Evolutionary conservation across 2,113 vertebrate species (phyloP), one percentile per base, ranked within the genome.

Genomic region (Anguilla japonica): DNA sequence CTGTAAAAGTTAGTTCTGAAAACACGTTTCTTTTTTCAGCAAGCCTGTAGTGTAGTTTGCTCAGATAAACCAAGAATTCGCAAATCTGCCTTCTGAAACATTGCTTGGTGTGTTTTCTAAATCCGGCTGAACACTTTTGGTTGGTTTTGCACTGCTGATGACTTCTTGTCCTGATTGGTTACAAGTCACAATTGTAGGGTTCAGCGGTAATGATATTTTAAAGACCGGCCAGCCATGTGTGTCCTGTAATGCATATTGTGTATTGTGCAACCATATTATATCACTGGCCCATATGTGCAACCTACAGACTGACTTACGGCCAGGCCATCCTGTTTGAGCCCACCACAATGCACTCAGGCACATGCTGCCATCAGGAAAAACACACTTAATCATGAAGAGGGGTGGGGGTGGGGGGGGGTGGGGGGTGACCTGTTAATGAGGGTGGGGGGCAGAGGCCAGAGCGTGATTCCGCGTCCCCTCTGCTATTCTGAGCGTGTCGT

Each of bases 401-500:
- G 63, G 63, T 20, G 63, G 5, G 26, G 63, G 71, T 29, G 26
- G n/a, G n/a, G 9, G 71, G 60, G 26, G n/a, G n/a, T 1, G 71
- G 60, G 18, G 20, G 8, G 13, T 53, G 50, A 14, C 50, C 50
- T 67, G 22, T 67, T 67, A 67, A 67, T 67, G 71, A 34, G 60
- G 20, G 50, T 13, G 50, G 50, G 50, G 50, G 8, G 60, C 56
- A 34, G n/a, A 75, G 71, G 71, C 3, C 41, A 11, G 34, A 26
- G 5, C 53, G 39, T n/a, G 15, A 60, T 20, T 40, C 16, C 29
- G 63, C 60, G 53, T 71, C 46, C 9, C 43, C 5, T 22, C n/a
- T 34, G 80, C 85, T 84, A 57, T 86, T 92, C 85, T 85, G 41
- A 80, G 83, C 60, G 8, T 56, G 41, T 13, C 81, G 89, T 87